Evolutionary conservation across 2,113 vertebrate genomes (phyloP).

Genomic region (Nicator chloris): DNA sequence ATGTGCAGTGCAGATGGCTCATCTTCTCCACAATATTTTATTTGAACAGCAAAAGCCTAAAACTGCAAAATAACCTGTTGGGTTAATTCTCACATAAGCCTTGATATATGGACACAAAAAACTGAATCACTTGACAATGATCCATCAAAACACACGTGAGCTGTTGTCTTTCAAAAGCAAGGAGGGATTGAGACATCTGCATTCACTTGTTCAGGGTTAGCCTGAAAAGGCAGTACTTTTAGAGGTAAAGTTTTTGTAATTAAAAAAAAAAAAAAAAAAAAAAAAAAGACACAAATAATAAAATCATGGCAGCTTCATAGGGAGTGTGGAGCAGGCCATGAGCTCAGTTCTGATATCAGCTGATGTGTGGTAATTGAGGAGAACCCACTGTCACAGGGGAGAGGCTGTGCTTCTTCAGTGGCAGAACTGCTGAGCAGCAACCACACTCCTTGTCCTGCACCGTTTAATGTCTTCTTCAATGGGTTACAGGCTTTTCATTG

Average conservation of each 20-base stretch:
- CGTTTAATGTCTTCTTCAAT: neutral
- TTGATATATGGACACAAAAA: neutral
- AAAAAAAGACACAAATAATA: neutral
- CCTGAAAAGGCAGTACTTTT: neutral
- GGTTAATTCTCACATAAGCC: neutral
- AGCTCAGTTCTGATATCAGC: constrained; percentile 14
- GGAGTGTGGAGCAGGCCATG: neutral
- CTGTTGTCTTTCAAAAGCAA: neutral
- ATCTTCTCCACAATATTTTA: neutral
- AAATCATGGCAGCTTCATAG: neutral
- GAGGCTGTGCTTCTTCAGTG: neutral
- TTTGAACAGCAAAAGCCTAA: neutral
- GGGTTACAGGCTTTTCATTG: constrained; percentile 11
- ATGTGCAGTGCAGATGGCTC: neutral
- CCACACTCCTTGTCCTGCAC: neutral
- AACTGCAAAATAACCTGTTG: neutral
- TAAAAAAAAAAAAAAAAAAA: neutral
- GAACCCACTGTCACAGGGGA: neutral
- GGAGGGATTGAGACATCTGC: neutral
- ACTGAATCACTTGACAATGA: neutral
- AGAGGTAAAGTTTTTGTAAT: neutral
- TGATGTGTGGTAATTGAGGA: constrained; percentile 26
- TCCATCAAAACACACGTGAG: neutral
- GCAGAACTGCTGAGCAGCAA: constrained; percentile 43
- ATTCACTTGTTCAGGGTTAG: neutral